Percentiles rank a stretch among this genome's conserved stretches.
Evolutionary conservation across 2,888 invertebrate genomes (phyloP).

Genomic region (Plemyria rubiginata): DNA sequence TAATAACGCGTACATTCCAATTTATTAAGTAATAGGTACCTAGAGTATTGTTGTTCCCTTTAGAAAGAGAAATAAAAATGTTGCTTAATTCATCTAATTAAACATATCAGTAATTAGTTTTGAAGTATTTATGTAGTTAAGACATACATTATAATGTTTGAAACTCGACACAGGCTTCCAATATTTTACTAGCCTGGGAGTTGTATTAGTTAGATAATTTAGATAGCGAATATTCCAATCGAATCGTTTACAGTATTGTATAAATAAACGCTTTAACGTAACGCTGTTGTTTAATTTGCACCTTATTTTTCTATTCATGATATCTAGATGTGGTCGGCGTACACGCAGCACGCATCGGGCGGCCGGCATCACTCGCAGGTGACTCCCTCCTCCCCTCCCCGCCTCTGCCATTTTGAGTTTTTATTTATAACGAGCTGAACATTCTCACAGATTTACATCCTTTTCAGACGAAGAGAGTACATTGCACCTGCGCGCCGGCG

Average conservation of each 20-base stretch:
- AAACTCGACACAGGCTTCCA: constrained; percentile 9
- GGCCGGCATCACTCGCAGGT: constrained; percentile 34
- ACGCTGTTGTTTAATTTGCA: constrained; percentile 65
- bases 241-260: constrained; percentile 30
- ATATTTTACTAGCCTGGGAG: constrained; percentile 3
- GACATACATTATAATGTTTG: constrained; percentile 11
- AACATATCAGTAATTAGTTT: constrained; percentile 31
- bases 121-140: constrained; percentile 28
- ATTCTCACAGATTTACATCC: constrained; percentile 44
- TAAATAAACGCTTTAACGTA: constrained; percentile 62
- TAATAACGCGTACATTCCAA: constrained; percentile 5
- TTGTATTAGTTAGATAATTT: constrained; percentile 10
- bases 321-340: constrained; percentile 27
- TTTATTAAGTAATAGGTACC: constrained; percentile 1
- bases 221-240: constrained; percentile 15
- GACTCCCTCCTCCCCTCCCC: constrained; percentile 32
- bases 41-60: constrained; percentile 5
- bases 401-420: constrained; percentile 21
- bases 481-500: constrained; percentile 50
- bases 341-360: constrained; percentile 24
- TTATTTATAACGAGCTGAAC: constrained; percentile 7
- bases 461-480: constrained; percentile 75
- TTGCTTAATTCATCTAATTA: constrained; percentile 10
- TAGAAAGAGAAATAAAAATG: neutral
- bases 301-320: constrained; percentile 42